These are phyloP conservation scores for Chunga burmeisteri DNA, from an alignment of 2,113 vertebrate genomes.

Conservation along the genomic window DNA sequence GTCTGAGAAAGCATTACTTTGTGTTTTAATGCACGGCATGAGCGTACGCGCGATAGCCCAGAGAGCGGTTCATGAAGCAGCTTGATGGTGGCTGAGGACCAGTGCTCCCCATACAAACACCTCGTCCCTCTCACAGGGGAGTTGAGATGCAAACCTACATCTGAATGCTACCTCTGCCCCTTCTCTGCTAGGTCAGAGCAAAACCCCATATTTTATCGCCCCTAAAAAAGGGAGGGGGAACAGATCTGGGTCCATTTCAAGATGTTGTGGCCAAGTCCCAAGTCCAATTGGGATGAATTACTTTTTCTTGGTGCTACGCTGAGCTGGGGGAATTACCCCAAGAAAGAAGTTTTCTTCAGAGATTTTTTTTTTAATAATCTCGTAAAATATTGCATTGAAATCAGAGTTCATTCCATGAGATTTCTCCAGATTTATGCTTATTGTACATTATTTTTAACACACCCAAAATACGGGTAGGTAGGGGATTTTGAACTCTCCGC, in stretches of 20 bases:
- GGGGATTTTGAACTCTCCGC: not conserved
- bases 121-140: not conserved
- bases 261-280: not conserved
- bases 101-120: rapidly evolving
- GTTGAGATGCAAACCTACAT: not conserved
- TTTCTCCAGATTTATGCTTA: not conserved
- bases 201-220: rapidly evolving
- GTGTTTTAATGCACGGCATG: not conserved
- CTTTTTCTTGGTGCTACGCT: not conserved
- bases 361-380: not conserved
- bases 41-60: not conserved
- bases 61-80: not conserved
- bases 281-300: not conserved
- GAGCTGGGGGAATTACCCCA: not conserved
- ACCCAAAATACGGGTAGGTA: not conserved
- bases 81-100: not conserved
- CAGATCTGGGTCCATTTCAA: not conserved
- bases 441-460: not conserved
- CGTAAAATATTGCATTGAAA: not conserved
- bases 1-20: constrained; percentile 43
- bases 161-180: not conserved
- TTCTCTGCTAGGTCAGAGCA: not conserved
- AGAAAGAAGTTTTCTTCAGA: not conserved
- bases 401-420: not conserved
- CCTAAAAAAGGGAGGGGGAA: rapidly evolving